Base-by-base conservation (phyloP, 2,797 vertebrate species). In the Leptoclinus maculatus region DNA sequence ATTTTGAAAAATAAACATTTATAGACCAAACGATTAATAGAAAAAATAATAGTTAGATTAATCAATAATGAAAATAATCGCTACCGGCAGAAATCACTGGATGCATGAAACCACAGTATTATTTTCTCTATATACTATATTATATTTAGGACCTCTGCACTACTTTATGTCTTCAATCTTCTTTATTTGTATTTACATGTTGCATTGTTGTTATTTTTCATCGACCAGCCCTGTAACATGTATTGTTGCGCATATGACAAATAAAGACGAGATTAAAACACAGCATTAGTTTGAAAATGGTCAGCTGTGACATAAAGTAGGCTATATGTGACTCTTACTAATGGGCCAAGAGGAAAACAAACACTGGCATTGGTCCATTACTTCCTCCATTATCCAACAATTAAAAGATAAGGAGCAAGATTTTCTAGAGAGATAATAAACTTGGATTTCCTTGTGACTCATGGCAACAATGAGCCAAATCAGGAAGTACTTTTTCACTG, bases 401-500 rank as follows among this genome's bases (percentile, higher is more conserved):
- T 62, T 14, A 80, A 38, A 32, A 21, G 13, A 58, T 38, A 47
- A 58, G 8, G 2, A 38, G 16, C 6, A 49, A 14, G 21, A 76
- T 13, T 29, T 59, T 12, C 65, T 25, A 70, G 25, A 21, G 16
- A 62, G 23, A n/a, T 3, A 2, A 34, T 2, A 53, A 39, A 21
- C 32, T 34, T 57, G 14, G 14, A 78, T 63, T 80, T 69, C 38
- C 16, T 51, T 65, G 14, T 32, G 45, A 66, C 32, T 79, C 17
- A 66, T 17, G 6, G 5, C 8, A 63, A 11, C 38, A 78, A 21
- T 27, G 16, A 75, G 4, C 0, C 27, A 41, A 57, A 77, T 39
- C 41, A 77, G 83, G 84, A 90, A 88, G 69, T 51, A 16, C 2
- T 27, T 43, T 12, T 51, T 29, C 27, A 66, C 3, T 27, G 21